Percentiles rank a stretch among this genome's conserved stretches.
Evolutionary conservation across 1,140 invertebrate genomes (phyloP).

Genomic region (Drosophila suzukii): DNA sequence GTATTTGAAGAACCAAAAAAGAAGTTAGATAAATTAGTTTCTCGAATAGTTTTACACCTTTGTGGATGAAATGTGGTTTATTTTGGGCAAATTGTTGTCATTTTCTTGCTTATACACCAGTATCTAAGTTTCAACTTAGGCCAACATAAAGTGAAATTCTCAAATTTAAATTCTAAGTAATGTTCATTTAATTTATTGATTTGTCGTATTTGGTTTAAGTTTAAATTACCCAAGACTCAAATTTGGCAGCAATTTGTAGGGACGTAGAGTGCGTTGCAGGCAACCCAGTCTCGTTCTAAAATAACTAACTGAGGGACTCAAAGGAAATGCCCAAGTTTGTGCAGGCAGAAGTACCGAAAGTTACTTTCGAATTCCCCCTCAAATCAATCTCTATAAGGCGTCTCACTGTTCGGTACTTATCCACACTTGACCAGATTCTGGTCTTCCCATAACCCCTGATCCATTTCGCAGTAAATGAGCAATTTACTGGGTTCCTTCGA

Average conservation of each 20-base stretch:
- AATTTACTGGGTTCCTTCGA: slow-evolving; percentile 7
- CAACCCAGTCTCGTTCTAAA: neutral
- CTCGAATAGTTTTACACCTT: too few relatives aligned
- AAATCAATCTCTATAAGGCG: slow-evolving; percentile 17
- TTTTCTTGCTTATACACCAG: too few relatives aligned
- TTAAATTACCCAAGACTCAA: neutral
- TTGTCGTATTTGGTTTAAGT: neutral
- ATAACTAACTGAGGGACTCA: neutral
- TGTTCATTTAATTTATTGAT: neutral
- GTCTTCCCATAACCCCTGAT: neutral
- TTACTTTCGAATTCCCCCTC: slow-evolving; percentile 15
- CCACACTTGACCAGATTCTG: slow-evolving; percentile 29
- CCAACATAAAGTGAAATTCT: neutral
- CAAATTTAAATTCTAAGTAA: neutral
- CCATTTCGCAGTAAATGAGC: slow-evolving; percentile 21
- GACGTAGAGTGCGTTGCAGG: neutral
- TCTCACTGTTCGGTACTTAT: slow-evolving; percentile 31
- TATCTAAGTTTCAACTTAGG: too few relatives aligned
- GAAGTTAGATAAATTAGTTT: too few relatives aligned
- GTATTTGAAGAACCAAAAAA: too few relatives aligned
- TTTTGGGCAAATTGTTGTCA: too few relatives aligned
- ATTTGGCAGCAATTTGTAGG: neutral
- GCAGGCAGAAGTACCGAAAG: slow-evolving; percentile 3
- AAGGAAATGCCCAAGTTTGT: slow-evolving; percentile 12
- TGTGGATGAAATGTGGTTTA: too few relatives aligned